These are phyloP conservation scores for Ectemnius lituratus DNA, from an alignment of 2,888 invertebrate species.

Conservation along the genomic window DNA sequence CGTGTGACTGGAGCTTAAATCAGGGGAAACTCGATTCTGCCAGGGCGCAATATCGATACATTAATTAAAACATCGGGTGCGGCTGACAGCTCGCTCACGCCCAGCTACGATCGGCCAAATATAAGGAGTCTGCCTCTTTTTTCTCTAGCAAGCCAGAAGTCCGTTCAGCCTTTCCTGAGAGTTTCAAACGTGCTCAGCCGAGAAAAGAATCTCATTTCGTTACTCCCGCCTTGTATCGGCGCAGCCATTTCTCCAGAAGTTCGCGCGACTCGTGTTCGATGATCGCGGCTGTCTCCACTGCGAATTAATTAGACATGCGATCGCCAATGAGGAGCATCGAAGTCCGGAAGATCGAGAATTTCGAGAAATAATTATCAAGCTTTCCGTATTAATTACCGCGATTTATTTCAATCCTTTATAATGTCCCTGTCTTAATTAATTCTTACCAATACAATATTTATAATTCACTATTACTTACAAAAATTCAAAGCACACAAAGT, in stretches of 20 bases:
- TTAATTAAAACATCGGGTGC: slow-evolving; percentile 75
- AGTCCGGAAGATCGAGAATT: background rate
- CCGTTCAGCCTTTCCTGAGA: slow-evolving; percentile 21
- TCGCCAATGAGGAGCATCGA: background rate
- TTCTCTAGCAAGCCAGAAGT: slow-evolving; percentile 43
- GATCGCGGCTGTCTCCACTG: slow-evolving; percentile 36
- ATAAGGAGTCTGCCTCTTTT: slow-evolving; percentile 58
- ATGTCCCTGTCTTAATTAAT: too few relatives aligned
- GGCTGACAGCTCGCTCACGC: slow-evolving; percentile 72
- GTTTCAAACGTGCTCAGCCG: background rate
- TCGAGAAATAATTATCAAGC: background rate
- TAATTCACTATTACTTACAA: too few relatives aligned
- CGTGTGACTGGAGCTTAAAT: too few relatives aligned
- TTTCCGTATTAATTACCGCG: too few relatives aligned
- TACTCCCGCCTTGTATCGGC: slow-evolving; percentile 2
- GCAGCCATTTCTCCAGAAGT: slow-evolving; percentile 25
- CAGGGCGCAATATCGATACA: slow-evolving; percentile 69
- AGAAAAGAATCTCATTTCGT: slow-evolving; percentile 20
- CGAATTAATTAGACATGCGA: slow-evolving; percentile 45
- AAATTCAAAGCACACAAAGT: too few relatives aligned
- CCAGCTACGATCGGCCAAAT: slow-evolving; percentile 68
- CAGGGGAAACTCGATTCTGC: slow-evolving; percentile 41
- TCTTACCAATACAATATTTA: too few relatives aligned
- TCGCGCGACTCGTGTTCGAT: slow-evolving; percentile 31
- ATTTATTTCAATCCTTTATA: too few relatives aligned